phyloP scores from a whole-genome alignment of 2,888 invertebrate genomes.

The Andrena bicolor region DNA sequence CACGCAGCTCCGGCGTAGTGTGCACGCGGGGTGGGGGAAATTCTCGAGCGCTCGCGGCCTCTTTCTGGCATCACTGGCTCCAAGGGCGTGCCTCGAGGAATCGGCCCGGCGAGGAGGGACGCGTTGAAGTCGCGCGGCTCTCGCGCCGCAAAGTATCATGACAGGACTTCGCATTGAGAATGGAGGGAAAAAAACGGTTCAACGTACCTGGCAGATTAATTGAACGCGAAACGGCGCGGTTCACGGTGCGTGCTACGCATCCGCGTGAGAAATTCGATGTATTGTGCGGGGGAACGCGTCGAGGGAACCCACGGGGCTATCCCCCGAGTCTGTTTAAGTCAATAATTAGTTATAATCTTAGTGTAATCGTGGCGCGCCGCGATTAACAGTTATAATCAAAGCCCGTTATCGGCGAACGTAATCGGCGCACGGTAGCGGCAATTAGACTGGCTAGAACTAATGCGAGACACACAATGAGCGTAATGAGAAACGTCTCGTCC shows the following conservation, averaged over 20 bases:
- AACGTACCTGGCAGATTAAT: slow-evolving; percentile 63
- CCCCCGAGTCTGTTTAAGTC: slow-evolving; percentile 48
- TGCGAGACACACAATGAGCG: slow-evolving; percentile 46
- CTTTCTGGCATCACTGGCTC: no score
- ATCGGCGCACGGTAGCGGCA: slow-evolving; percentile 53
- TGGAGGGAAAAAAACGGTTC: slow-evolving; percentile 49
- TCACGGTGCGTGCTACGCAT: slow-evolving; percentile 67
- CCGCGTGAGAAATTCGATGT: slow-evolving; percentile 63
- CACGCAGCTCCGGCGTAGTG: no score
- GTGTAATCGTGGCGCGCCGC: slow-evolving; percentile 59
- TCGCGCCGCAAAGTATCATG: background rate
- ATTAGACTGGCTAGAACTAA: slow-evolving; percentile 53
- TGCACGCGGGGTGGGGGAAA: no score
- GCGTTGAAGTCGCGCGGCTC: no score
- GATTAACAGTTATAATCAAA: slow-evolving; percentile 65
- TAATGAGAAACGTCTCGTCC: slow-evolving; percentile 56
- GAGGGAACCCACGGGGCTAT: slow-evolving; percentile 45
- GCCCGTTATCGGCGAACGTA: slow-evolving; percentile 50
- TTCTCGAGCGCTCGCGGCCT: no score
- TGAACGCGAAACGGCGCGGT: slow-evolving; percentile 61
- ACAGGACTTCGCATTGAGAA: background rate
- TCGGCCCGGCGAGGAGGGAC: no score
- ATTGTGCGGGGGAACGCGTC: slow-evolving; percentile 42
- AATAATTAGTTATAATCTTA: slow-evolving; percentile 68
- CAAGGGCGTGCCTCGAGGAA: background rate